Conservation (phyloP, 1,140 invertebrate genomes). For the Pogonus chalceus region DNA sequence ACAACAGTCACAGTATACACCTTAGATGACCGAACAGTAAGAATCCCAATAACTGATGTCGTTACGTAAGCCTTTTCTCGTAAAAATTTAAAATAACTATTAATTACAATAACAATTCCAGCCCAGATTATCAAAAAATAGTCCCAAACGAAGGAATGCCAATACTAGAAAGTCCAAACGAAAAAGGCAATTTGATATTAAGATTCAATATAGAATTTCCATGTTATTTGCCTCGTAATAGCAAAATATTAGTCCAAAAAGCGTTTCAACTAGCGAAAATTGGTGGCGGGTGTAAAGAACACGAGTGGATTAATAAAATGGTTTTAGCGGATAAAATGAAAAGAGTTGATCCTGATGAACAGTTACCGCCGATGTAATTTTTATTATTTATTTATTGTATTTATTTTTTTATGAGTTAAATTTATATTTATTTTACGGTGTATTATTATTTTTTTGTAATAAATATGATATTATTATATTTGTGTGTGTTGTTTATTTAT, state of each 20-base stretch:
- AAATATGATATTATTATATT: too few relatives aligned
- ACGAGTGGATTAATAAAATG: constrained; percentile 36
- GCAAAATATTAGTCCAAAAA: constrained; percentile 38
- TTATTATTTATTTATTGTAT: constrained; percentile 5
- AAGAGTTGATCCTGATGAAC: constrained; percentile 30
- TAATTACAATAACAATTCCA: constrained; percentile 23
- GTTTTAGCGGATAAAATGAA: constrained; percentile 38
- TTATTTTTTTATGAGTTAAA: too few relatives aligned
- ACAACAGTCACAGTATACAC: constrained; percentile 51
- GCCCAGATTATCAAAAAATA: constrained; percentile 43
- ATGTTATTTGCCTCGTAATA: constrained; percentile 37
- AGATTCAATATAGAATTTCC: constrained; percentile 47
- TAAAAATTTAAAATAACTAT: constrained; percentile 4
- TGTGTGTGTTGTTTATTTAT: too few relatives aligned
- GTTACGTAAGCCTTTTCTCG: constrained; percentile 39
- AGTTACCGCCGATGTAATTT: constrained; percentile 25
- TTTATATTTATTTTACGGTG: too few relatives aligned
- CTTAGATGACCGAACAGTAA: constrained; percentile 53
- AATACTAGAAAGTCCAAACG: constrained; percentile 35
- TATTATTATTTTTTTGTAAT: too few relatives aligned
- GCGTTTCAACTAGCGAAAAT: constrained; percentile 34
- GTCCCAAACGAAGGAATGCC: constrained; percentile 47
- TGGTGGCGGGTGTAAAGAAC: constrained; percentile 22
- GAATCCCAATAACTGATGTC: constrained; percentile 58
- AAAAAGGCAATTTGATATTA: constrained; percentile 43